Evolutionary conservation across 2,113 vertebrate genomes (phyloP).

Genomic region (Tricholaema leucomelas): DNA sequence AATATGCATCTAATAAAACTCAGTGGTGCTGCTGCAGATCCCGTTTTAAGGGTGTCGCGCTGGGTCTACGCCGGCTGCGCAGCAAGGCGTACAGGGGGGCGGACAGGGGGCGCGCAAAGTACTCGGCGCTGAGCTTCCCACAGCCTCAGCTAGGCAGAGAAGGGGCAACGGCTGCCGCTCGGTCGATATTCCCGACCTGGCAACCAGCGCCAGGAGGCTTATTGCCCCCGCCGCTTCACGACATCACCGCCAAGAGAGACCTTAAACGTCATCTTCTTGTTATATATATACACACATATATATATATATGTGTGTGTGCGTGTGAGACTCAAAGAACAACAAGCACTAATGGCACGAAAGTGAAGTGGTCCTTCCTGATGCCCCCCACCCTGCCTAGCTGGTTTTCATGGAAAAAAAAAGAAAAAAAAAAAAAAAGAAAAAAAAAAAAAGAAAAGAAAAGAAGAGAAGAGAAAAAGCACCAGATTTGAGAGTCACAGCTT

Average conservation of each 20-base stretch:
- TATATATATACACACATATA: too few species aligned
- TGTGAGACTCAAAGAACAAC: constrained; percentile 9
- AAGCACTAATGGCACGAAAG: constrained; percentile 38
- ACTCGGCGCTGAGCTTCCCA: background rate
- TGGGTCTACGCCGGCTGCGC: too few species aligned
- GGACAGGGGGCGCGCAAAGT: background rate
- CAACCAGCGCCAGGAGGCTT: background rate
- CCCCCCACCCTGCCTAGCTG: background rate
- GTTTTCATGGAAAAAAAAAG: too few species aligned
- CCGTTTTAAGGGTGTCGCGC: background rate
- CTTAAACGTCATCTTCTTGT: background rate
- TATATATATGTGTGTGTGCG: background rate
- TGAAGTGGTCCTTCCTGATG: background rate
- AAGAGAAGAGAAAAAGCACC: too few species aligned
- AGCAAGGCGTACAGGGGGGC: background rate
- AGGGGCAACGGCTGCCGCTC: background rate
- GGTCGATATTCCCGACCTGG: background rate
- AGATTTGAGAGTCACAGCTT: constrained; percentile 68
- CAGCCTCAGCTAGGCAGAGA: background rate
- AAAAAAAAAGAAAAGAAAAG: background rate
- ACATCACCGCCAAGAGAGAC: background rate
- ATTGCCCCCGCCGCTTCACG: background rate
- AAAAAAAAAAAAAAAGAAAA: background rate
- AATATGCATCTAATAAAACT: constrained; percentile 15
- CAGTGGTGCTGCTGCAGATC: background rate